Evolutionary conservation across 2,888 invertebrate genomes (phyloP), one percentile per base, ranked within the genome.

Genomic region (Eupeodes latifasciatus): DNA sequence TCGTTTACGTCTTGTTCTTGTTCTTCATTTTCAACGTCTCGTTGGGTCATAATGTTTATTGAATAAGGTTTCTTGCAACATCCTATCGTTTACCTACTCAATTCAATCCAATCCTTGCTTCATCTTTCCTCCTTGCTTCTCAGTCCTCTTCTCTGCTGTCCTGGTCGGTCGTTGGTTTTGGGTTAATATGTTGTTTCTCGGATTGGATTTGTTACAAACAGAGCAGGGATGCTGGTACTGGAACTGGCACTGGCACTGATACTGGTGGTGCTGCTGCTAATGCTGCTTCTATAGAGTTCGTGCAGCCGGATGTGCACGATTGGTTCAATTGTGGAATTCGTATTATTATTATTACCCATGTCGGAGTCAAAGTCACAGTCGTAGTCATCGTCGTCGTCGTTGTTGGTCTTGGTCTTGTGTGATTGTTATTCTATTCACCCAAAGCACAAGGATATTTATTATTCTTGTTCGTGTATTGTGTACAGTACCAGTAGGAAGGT

Each of bases 361-460:
- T 79, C 69, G 72, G 67, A 78, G 40, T 55, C 64, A 40, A 11
- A 64, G 14, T 59, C 40, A 11, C 16, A 59, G 47, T 66, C 49
- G n/a, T 6, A n/a, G 61, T 36, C 67, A n/a, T 19, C 19, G 19
- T 19, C 0, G 19, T 49, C 44, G 64, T 66, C 40, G 66, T 55
- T 47, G 51, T 49, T 51, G 44, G 62, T 47, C 16, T 74, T 61
- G 82, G 77, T 72, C 81, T 72, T 76, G 81, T 84, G 76, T 82
- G 77, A 88, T 88, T 88, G 88, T 84, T 88, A 85, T 88, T 88
- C 85, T 88, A 85, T 88, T 88, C 85, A 78, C 69, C 53, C 75
- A 40, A 27, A 51, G n/a, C 62, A 55, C 40, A 72, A 67, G 76
- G 80, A 84, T 71, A 59, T 66, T 64, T 61, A 36, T 47, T 74